Conservation (phyloP, 2,888 invertebrate species). For the Alcis repandata region DNA sequence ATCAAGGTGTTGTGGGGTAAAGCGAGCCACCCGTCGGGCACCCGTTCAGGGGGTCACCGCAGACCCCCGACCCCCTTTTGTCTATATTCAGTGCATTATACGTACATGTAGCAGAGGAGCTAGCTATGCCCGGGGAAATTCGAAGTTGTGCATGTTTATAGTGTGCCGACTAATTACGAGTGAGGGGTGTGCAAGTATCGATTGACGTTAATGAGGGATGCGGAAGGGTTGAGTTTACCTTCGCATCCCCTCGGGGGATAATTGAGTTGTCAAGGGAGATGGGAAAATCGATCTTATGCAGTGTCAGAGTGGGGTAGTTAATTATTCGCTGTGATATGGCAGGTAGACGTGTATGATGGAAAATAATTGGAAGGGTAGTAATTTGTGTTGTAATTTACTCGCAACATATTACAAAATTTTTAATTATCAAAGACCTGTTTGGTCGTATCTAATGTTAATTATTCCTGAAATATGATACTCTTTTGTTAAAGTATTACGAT, state of each 20-base stretch:
- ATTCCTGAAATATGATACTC: too few species aligned
- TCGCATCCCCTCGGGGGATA: conserved; percentile 59
- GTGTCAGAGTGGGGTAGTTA: conserved; percentile 42
- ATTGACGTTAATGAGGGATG: conserved; percentile 60
- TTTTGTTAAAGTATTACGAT: too few species aligned
- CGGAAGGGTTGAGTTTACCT: conserved; percentile 74
- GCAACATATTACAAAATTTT: too few species aligned
- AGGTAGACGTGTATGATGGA: conserved; percentile 24
- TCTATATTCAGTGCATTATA: conserved; percentile 83
- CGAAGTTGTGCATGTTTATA: conserved; percentile 78
- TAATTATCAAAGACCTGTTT: too few species aligned
- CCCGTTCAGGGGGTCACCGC: conserved; percentile 34
- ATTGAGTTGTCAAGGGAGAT: conserved; percentile 64
- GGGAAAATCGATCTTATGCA: conserved; percentile 63
- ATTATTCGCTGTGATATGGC: conserved; percentile 39
- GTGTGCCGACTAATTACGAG: conserved; percentile 62
- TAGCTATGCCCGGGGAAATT: conserved; percentile 68
- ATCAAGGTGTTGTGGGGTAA: conserved; percentile 72
- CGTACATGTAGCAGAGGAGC: conserved; percentile 40
- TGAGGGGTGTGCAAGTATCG: conserved; percentile 56
- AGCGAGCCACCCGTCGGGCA: conserved; percentile 49
- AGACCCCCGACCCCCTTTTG: conserved; percentile 53
- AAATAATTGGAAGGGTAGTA: conserved; percentile 17
- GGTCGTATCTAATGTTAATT: too few species aligned
- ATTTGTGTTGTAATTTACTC: conserved; percentile 13